A percentile compares a stretch with the other conserved stretches of the same genome.
phyloP scores from a whole-genome alignment of 1,140 invertebrate species.

The Lordiphosa stackelbergi region DNA sequence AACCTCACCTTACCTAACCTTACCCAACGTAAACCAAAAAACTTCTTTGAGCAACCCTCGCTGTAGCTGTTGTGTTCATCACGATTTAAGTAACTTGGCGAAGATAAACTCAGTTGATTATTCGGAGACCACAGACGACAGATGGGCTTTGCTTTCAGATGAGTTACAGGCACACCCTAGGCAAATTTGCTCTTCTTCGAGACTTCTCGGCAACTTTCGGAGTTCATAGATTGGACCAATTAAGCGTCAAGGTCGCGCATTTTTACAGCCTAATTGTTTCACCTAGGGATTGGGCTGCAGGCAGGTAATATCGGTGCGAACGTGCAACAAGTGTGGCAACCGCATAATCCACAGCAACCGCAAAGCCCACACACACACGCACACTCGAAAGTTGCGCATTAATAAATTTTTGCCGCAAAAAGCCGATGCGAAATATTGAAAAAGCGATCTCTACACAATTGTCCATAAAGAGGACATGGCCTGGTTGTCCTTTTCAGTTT shows the following conservation, averaged over 20 bases:
- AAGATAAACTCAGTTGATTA: too few relatives aligned
- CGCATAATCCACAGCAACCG: conserved; percentile 68
- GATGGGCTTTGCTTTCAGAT: too few relatives aligned
- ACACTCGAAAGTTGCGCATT: conserved; percentile 41
- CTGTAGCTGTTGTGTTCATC: not conserved
- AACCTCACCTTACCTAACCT: conserved; percentile 1
- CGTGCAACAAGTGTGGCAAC: conserved; percentile 63
- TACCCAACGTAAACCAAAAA: not conserved
- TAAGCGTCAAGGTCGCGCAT: conserved; percentile 26
- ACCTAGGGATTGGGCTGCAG: not conserved
- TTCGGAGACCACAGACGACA: too few relatives aligned
- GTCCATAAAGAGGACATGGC: conserved; percentile 42
- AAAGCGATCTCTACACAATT: conserved; percentile 67
- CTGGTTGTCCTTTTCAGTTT: not conserved
- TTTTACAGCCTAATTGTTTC: conserved; percentile 31
- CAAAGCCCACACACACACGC: conserved; percentile 55
- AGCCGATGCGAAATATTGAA: conserved; percentile 67
- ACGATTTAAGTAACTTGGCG: too few relatives aligned
- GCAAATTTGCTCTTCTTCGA: too few relatives aligned
- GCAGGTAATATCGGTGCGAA: not conserved
- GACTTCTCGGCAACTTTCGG: too few relatives aligned
- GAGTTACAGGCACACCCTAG: too few relatives aligned
- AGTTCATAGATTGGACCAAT: conserved; percentile 18
- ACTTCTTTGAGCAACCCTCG: not conserved
- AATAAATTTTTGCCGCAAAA: conserved; percentile 62